phyloP scores from a whole-genome alignment of 2,797 vertebrate genomes.

The Lophius americanus region DNA sequence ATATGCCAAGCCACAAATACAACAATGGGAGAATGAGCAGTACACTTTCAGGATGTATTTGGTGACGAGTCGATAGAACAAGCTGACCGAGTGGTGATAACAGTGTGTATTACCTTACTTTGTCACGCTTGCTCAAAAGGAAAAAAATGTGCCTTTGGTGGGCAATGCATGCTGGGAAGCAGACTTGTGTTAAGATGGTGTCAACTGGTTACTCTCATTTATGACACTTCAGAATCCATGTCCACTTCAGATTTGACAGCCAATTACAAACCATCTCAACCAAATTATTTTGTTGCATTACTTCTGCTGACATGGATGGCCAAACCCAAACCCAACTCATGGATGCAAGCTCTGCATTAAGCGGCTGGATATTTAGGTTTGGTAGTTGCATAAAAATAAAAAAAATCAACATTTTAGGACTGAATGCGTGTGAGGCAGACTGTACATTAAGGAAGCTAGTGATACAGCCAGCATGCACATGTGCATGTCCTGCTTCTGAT shows the following conservation, averaged over 20 bases:
- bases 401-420: too few relatives aligned
- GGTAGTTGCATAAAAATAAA: too few relatives aligned
- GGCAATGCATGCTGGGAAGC: background rate
- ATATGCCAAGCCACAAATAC: background rate
- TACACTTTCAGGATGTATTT: constrained; percentile 47
- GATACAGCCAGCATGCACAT: too few relatives aligned
- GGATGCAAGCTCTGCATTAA: constrained; percentile 8
- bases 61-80: constrained; percentile 27
- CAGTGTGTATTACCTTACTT: constrained; percentile 11
- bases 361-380: too few relatives aligned
- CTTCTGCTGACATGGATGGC: constrained; percentile 9
- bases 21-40: constrained; percentile 30
- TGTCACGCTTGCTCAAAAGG: constrained; percentile 8
- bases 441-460: too few relatives aligned
- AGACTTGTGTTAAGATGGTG: too few relatives aligned
- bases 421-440: too few relatives aligned
- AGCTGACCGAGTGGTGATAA: background rate
- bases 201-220: too few relatives aligned
- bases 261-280: constrained; percentile 42
- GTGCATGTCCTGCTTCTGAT: too few relatives aligned
- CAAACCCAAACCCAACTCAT: constrained; percentile 35
- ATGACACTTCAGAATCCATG: background rate
- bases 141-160: background rate
- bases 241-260: constrained; percentile 34
- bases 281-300: constrained; percentile 9